phyloP scores from a whole-genome alignment of 92 coral and sea anemone species.

The Parazoanthus swiftii region DNA sequence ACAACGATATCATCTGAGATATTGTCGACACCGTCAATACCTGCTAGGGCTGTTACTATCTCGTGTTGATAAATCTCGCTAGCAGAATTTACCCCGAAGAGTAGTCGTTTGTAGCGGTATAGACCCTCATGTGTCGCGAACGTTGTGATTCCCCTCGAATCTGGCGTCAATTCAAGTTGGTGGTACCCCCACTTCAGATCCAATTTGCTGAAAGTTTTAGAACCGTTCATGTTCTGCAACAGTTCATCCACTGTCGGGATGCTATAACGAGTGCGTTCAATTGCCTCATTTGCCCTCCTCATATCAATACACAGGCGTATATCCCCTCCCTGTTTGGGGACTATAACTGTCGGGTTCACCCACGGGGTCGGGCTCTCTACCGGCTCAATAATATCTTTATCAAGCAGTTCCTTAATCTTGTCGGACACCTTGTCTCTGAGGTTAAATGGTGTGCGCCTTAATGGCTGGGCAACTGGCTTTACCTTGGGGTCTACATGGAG shows the following conservation, averaged over 20 bases:
- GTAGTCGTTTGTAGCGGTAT: constrained; percentile 9
- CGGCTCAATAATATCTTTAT: constrained; percentile 44
- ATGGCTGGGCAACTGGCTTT: constrained; percentile 48
- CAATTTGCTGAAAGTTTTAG: constrained; percentile 27
- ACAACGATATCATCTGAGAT: constrained; percentile 40
- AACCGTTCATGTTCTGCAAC: constrained; percentile 29
- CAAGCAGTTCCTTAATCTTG: constrained; percentile 42
- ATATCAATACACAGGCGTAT: constrained; percentile 11
- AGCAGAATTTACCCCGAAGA: constrained; percentile 27
- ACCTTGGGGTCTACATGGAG: constrained; percentile 42
- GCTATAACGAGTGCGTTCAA: constrained; percentile 20
- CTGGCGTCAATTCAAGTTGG: constrained; percentile 34
- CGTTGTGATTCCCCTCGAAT: constrained; percentile 26
- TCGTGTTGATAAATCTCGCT: constrained; percentile 26
- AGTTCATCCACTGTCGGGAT: constrained; percentile 44
- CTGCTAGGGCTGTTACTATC: constrained; percentile 28
- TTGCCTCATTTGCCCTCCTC: constrained; percentile 11
- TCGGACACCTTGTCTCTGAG: constrained; percentile 35
- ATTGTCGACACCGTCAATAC: constrained; percentile 23
- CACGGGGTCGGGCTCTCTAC: constrained; percentile 52
- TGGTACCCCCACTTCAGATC: constrained; percentile 36
- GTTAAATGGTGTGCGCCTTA: constrained; percentile 33
- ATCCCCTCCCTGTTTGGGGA: constrained; percentile 26
- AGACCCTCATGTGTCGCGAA: constrained; percentile 27
- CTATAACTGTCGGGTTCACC: constrained; percentile 51